Percentiles rank a stretch among this genome's conserved stretches.
These are phyloP conservation scores for Aspidiotus destructor DNA, from an alignment of 2,888 invertebrate genomes.

Conservation along the genomic window DNA sequence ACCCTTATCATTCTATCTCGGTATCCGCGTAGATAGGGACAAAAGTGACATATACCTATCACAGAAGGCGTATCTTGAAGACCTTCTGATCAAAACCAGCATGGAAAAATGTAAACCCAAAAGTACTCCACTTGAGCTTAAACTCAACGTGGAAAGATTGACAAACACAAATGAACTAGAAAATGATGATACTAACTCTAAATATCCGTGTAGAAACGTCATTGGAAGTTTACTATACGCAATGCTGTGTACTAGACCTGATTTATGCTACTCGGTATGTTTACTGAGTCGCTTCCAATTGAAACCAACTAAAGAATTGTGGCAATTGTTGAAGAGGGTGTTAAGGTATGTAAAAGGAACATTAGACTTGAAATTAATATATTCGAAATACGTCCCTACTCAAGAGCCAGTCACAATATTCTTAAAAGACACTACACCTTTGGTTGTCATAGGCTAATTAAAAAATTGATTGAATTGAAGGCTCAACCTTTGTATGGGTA, in stretches of 20 bases:
- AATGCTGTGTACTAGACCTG: neutral
- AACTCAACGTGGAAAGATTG: neutral
- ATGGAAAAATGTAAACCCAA: neutral
- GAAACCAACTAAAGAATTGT: neutral
- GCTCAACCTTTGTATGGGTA: neutral
- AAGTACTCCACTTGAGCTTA: neutral
- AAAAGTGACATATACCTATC: neutral
- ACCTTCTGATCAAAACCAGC: neutral
- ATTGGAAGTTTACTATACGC: neutral
- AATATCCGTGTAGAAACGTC: neutral
- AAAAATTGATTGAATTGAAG: too few relatives aligned
- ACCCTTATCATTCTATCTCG: too few relatives aligned
- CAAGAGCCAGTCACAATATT: too few relatives aligned
- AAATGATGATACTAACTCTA: neutral
- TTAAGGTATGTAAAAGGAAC: neutral
- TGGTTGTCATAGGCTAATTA: too few relatives aligned
- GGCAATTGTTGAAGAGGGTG: neutral
- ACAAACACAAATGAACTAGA: too few relatives aligned
- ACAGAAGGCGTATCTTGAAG: neutral
- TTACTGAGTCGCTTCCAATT: neutral
- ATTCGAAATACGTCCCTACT: too few relatives aligned
- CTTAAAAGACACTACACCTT: too few relatives aligned
- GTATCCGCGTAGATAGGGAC: neutral
- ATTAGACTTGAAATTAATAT: neutral
- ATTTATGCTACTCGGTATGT: neutral